Base-by-base conservation (phyloP, 2,888 invertebrate genomes). In the Cephus spinipes region DNA sequence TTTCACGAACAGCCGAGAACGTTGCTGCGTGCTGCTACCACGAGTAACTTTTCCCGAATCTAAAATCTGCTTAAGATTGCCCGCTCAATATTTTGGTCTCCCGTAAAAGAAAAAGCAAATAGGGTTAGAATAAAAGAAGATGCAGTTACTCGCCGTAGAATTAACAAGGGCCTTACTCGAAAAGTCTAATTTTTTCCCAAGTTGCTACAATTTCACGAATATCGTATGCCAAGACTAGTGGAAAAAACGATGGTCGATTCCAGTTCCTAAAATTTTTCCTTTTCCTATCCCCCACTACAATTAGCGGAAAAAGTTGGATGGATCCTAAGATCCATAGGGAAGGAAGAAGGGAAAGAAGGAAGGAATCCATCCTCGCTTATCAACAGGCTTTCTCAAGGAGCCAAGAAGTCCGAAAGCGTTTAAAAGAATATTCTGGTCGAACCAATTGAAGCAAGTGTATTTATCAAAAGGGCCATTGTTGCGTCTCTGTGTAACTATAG, bases 201-300 rank as follows among this genome's bases (percentile, higher is more conserved):
- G 75, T 78, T 35, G 77, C 36, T 76, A 82, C 83, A 83, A 85
- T 85, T 85, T 84, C 83, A 84, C 82, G 81, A 82, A 77, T 80
- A 81, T 86, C 81, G 83, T 82, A 81, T 83, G 83, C 81, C 81
- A 81, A 80, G 83, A 87, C 84, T 84, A 80, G 78, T 77, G 71
- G 75, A 83, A 79, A 83, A 79, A 75, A 77, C 81, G 76, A 80
- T 73, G 80, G 79, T 83, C 81, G 80, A 83, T 86, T 83, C 77
- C 78, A 81, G 78, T 80, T 80, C n/a, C 77, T 75, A 36, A 40
- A 35, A 35, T 69, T 4, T 35, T n/a, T 68, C 71, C 12, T 40
- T 68, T 74, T 32, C 34, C 55, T 69, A n/a, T 34, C 15, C 40
- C 23, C 30, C 31, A 23, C 73, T 71, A 55, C 33, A 33, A 36